A percentile compares a stretch with the other conserved stretches of the same genome.
Conservation (phyloP, 2,888 invertebrate genomes). For the Malthinus seriepunctatus region DNA sequence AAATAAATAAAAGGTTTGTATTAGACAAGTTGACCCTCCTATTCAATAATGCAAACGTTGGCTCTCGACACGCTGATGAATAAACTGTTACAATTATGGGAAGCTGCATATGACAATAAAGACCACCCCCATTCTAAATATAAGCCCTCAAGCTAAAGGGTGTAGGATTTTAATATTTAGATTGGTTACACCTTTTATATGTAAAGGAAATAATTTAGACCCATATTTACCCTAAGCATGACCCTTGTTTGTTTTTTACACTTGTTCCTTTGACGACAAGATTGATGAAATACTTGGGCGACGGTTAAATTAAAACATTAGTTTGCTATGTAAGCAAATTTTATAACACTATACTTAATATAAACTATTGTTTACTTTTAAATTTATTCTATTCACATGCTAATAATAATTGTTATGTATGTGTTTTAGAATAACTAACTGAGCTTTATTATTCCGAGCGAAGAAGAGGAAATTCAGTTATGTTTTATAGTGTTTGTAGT, state of each 20-base stretch:
- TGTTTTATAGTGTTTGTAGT: conserved; percentile 41
- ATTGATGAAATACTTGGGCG: conserved; percentile 41
- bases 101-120: conserved; percentile 53
- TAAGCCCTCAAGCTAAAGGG: conserved; percentile 29
- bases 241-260: conserved; percentile 56
- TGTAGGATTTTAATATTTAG: conserved; percentile 55
- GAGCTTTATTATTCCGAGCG: conserved; percentile 44
- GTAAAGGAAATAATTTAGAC: conserved; percentile 55
- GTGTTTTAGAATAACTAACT: conserved; percentile 44
- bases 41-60: conserved; percentile 50
- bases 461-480: conserved; percentile 43
- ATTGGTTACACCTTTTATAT: conserved; percentile 58
- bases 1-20: conserved; percentile 51
- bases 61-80: conserved; percentile 48
- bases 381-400: conserved; percentile 40
- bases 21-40: conserved; percentile 53
- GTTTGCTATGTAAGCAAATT: conserved; percentile 24
- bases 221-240: conserved; percentile 49
- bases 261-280: conserved; percentile 53
- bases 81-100: conserved; percentile 54
- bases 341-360: conserved; percentile 28
- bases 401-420: conserved; percentile 43
- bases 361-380: conserved; percentile 24
- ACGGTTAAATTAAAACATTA: conserved; percentile 25
- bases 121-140: conserved; percentile 32